A percentile compares a stretch with the other conserved stretches of the same genome.
These are phyloP conservation scores for Mesaphorura yosii DNA, from an alignment of 1,140 invertebrate species.

Conservation along the genomic window DNA sequence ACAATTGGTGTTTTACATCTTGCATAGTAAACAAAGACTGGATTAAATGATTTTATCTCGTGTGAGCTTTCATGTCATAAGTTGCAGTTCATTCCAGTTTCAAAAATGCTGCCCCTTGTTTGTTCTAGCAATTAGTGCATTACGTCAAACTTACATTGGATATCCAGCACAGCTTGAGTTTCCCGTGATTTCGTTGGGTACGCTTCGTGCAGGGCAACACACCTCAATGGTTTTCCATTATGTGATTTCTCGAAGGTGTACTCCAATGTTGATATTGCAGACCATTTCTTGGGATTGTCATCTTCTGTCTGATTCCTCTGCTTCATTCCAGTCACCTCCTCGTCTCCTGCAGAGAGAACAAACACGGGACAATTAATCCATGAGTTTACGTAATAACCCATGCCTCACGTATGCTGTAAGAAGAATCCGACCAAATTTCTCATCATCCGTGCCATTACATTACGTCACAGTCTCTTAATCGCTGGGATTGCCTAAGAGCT, in stretches of 20 bases:
- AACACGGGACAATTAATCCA: too few species aligned
- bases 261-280: slow-evolving; percentile 63
- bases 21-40: too few species aligned
- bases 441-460: too few species aligned
- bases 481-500: too few species aligned
- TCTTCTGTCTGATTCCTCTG: slow-evolving; percentile 70
- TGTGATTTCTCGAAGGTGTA: slow-evolving; percentile 61
- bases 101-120: too few species aligned
- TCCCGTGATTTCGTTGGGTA: slow-evolving; percentile 53
- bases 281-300: slow-evolving; percentile 68
- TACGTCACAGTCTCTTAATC: too few species aligned
- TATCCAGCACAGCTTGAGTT: slow-evolving; percentile 61
- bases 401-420: too few species aligned
- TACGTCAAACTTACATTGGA: slow-evolving; percentile 75
- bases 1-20: too few species aligned
- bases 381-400: too few species aligned
- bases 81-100: neutral
- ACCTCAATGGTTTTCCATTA: slow-evolving; percentile 60
- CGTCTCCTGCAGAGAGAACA: slow-evolving; percentile 46
- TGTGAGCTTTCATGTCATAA: neutral
- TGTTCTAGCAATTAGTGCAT: too few species aligned
- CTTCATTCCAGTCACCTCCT: slow-evolving; percentile 46
- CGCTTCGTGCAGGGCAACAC: slow-evolving; percentile 69
- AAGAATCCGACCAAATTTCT: too few species aligned
- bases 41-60: too few species aligned